A percentile compares a stretch with the other conserved stretches of the same genome.
These are phyloP conservation scores for Tragelaphus buxtoni DNA, from an alignment of 2,113 vertebrate genomes.

Conservation along the genomic window DNA sequence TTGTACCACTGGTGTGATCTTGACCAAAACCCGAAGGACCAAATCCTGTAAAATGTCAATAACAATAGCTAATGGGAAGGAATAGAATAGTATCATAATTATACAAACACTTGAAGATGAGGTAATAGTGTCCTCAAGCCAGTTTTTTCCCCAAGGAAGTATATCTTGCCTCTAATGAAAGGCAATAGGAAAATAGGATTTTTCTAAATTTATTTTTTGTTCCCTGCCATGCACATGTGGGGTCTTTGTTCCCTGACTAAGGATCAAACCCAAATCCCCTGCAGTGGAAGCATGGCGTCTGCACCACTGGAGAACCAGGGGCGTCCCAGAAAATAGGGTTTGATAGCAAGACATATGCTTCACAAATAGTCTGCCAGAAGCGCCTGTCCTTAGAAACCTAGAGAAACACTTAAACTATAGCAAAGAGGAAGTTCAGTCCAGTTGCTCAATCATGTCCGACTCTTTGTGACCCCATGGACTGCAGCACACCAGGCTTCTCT, in stretches of 20 bases:
- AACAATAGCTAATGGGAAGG: too few relatives aligned
- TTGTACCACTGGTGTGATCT: fast-evolving
- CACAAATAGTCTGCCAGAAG: fast-evolving
- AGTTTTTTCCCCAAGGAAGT: neutral
- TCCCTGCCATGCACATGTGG: neutral
- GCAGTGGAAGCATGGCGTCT: fast-evolving
- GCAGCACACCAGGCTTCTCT: neutral
- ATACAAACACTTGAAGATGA: neutral
- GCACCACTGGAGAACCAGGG: neutral
- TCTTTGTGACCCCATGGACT: neutral
- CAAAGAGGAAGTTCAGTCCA: neutral
- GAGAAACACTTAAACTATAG: neutral
- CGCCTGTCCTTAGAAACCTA: neutral
- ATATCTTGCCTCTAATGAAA: neutral
- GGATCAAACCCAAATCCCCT: neutral
- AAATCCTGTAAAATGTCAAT: neutral
- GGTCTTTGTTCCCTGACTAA: neutral
- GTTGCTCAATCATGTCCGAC: neutral
- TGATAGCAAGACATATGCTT: fast-evolving
- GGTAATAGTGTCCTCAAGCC: too few relatives aligned
- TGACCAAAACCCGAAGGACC: neutral
- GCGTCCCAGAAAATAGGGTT: neutral
- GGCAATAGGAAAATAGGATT: neutral
- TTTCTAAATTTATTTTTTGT: neutral
- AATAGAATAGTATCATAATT: neutral